Percentiles rank a stretch among this genome's conserved stretches.
Evolutionary conservation across 2,113 vertebrate genomes (phyloP).

Genomic region (Hemibagrus wyckioides): DNA sequence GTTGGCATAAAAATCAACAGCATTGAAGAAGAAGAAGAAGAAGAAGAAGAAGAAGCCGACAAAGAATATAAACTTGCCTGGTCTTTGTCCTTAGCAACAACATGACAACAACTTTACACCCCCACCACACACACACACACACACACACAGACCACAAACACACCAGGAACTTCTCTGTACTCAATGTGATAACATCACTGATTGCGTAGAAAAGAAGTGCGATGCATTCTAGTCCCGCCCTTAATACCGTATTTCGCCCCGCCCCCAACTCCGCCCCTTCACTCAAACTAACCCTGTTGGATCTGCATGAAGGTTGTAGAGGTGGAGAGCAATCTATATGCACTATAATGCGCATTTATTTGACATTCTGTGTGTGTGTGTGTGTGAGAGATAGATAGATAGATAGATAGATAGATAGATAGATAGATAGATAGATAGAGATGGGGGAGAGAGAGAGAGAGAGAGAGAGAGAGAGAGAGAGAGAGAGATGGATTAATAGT

Average conservation of each 20-base stretch:
- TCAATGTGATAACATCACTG: not conserved
- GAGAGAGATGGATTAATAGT: not conserved
- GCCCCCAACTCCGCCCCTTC: not conserved
- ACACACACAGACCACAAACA: not conserved
- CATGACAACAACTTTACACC: constrained; percentile 2
- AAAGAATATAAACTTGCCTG: not conserved
- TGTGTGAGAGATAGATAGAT: not conserved
- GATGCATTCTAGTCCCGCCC: not conserved
- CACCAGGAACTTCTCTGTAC: not conserved
- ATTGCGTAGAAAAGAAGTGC: not conserved
- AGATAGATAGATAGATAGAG: not conserved
- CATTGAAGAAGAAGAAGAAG: not conserved
- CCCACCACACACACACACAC: not conserved
- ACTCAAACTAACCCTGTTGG: not conserved
- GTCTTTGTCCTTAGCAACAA: constrained; percentile 4
- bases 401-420: not conserved
- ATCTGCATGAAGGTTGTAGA: not conserved
- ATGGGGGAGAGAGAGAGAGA: not conserved
- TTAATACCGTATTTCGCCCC: not conserved
- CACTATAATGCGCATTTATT: constrained; percentile 3
- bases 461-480: not conserved
- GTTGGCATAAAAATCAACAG: not conserved
- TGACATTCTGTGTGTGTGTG: not conserved
- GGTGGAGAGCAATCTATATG: not conserved
- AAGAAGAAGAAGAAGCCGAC: not conserved